Conservation (phyloP, 2,888 invertebrate genomes). For the Tubulanus polymorphus region DNA sequence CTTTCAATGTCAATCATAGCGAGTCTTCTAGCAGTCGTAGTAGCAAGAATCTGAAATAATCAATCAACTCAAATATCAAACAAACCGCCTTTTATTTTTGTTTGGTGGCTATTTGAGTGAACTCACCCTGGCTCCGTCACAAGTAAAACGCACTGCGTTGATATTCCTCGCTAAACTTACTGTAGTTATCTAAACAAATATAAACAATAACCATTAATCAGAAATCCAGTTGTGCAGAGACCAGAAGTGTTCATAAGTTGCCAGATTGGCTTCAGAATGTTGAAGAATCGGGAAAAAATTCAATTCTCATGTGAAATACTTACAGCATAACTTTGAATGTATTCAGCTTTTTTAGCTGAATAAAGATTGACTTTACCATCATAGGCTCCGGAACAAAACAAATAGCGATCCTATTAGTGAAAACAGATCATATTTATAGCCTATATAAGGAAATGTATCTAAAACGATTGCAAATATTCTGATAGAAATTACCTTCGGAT, state of each 20-base stretch:
- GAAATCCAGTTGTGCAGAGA: too few relatives aligned
- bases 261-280: too few relatives aligned
- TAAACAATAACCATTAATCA: too few relatives aligned
- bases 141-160: slow-evolving; percentile 55
- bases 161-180: slow-evolving; percentile 54
- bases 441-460: too few relatives aligned
- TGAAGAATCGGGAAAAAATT: background rate
- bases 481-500: slow-evolving; percentile 23
- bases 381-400: slow-evolving; percentile 57
- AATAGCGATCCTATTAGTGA: slow-evolving; percentile 56
- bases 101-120: background rate
- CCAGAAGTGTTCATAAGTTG: too few relatives aligned
- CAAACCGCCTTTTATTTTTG: background rate
- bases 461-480: background rate
- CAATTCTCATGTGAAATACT: slow-evolving; percentile 3
- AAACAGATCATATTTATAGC: too few relatives aligned
- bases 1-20: slow-evolving; percentile 57
- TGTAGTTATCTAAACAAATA: slow-evolving; percentile 53
- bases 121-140: slow-evolving; percentile 53
- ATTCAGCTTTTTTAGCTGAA: slow-evolving; percentile 53
- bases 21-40: slow-evolving; percentile 55
- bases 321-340: slow-evolving; percentile 52
- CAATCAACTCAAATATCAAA: background rate
- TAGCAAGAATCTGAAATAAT: slow-evolving; percentile 52
- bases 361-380: slow-evolving; percentile 57